Conservation (phyloP, 2,113 vertebrate genomes). For the Craseonycteris thonglongyai region DNA sequence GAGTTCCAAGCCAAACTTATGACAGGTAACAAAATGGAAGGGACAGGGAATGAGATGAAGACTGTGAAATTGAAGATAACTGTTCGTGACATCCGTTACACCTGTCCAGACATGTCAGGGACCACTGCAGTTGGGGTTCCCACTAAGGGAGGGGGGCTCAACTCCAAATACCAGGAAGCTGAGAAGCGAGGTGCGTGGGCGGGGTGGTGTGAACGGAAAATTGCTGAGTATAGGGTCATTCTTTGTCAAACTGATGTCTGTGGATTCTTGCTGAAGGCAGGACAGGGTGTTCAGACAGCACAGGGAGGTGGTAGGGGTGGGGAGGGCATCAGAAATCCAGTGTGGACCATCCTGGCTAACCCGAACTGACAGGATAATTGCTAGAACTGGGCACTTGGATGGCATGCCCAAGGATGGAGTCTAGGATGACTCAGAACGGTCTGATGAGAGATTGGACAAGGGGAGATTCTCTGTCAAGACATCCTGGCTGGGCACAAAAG, state of each 20-base stretch:
- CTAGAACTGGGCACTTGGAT: too few species aligned
- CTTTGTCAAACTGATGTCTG: neutral
- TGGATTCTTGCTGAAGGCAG: neutral
- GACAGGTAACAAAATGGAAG: neutral
- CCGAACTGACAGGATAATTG: too few species aligned
- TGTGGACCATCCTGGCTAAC: neutral
- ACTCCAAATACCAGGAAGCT: neutral
- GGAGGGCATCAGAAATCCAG: fast-evolving
- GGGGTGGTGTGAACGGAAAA: too few species aligned
- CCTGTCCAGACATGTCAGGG: too few species aligned
- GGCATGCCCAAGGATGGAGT: too few species aligned
- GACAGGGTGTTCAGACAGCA: neutral
- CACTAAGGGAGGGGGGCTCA: neutral
- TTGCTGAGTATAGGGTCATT: too few species aligned
- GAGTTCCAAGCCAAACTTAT: neutral
- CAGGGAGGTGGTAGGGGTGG: fast-evolving
- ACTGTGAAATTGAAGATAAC: neutral
- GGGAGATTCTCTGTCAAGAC: too few species aligned
- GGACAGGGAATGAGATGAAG: neutral
- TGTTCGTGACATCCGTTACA: neutral
- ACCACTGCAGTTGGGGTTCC: too few species aligned
- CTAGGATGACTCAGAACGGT: neutral
- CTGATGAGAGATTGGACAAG: neutral
- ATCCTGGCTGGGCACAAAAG: fast-evolving
- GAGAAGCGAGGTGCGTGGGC: fast-evolving